Percentiles rank a stretch among this genome's conserved stretches.
Conservation (phyloP, 1,140 invertebrate species). For the Drosophila ercepeae region DNA sequence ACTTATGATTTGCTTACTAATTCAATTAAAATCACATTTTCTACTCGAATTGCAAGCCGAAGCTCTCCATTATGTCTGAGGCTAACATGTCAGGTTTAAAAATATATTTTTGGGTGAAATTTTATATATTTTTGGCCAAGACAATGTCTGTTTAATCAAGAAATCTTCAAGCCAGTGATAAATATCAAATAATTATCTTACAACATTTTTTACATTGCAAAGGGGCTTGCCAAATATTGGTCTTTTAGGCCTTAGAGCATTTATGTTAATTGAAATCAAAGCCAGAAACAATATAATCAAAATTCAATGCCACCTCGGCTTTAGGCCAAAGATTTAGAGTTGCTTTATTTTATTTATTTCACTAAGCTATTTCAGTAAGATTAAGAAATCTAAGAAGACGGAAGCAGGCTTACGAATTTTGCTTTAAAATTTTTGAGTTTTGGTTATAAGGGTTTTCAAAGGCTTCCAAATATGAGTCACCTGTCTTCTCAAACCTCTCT, state of each 20-base stretch:
- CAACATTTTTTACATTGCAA: slow-evolving; percentile 22
- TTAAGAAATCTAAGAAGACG: slow-evolving; percentile 32
- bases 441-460: too few species aligned
- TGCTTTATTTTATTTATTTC: slow-evolving; percentile 6
- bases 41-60: slow-evolving; percentile 7
- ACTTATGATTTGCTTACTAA: slow-evolving; percentile 56
- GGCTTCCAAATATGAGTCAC: not conserved
- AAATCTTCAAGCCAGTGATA: not conserved
- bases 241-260: slow-evolving; percentile 26
- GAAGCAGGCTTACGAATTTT: slow-evolving; percentile 34
- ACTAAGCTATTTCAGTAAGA: slow-evolving; percentile 21
- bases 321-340: slow-evolving; percentile 34
- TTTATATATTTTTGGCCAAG: slow-evolving; percentile 2
- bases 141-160: slow-evolving; percentile 1
- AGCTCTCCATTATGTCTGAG: too few species aligned
- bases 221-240: slow-evolving; percentile 7
- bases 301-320: slow-evolving; percentile 57
- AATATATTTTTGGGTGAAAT: slow-evolving; percentile 25
- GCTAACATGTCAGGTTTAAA: slow-evolving; percentile 3
- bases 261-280: slow-evolving; percentile 54
- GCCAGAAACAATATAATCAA: slow-evolving; percentile 62
- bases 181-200: slow-evolving; percentile 22
- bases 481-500: not conserved
- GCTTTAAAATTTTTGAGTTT: not conserved
- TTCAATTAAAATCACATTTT: slow-evolving; percentile 56